These are phyloP conservation scores for Adela reaumurella DNA, from an alignment of 2,888 invertebrate species.

Conservation along the genomic window DNA sequence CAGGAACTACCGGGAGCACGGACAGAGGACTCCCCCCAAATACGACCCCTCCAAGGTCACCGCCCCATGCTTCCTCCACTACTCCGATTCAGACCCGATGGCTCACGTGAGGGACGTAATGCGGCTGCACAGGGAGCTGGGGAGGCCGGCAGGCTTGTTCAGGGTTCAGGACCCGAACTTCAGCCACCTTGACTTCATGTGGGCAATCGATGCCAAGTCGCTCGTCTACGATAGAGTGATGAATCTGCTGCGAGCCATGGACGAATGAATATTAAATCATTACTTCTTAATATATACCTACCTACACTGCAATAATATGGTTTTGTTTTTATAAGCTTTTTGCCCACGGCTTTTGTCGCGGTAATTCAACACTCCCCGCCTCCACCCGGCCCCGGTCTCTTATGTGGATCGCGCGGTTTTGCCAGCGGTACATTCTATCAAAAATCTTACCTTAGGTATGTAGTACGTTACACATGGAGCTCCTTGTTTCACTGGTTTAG, in stretches of 20 bases:
- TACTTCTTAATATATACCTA: no score
- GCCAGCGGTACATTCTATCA: no score
- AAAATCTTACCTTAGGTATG: no score
- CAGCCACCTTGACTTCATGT: constrained; percentile 65
- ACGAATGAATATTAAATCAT: no score
- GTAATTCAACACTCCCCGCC: no score
- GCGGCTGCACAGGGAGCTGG: constrained; percentile 34
- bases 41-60: constrained; percentile 39
- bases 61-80: constrained; percentile 47
- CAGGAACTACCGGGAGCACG: constrained; percentile 43
- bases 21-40: constrained; percentile 34
- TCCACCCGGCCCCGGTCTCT: no score
- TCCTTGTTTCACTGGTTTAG: no score
- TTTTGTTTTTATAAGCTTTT: no score
- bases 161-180: constrained; percentile 47
- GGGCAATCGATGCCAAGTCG: constrained; percentile 52
- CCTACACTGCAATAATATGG: no score
- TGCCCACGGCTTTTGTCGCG: no score
- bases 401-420: no score
- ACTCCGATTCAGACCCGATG: constrained; percentile 54
- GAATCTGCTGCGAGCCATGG: constrained; percentile 12
- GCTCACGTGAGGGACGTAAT: constrained; percentile 48
- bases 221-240: constrained; percentile 47
- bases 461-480: no score
- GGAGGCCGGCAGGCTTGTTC: constrained; percentile 44